These are phyloP conservation scores for Eurytoma adleriae DNA, from an alignment of 2,888 invertebrate genomes.

Conservation along the genomic window DNA sequence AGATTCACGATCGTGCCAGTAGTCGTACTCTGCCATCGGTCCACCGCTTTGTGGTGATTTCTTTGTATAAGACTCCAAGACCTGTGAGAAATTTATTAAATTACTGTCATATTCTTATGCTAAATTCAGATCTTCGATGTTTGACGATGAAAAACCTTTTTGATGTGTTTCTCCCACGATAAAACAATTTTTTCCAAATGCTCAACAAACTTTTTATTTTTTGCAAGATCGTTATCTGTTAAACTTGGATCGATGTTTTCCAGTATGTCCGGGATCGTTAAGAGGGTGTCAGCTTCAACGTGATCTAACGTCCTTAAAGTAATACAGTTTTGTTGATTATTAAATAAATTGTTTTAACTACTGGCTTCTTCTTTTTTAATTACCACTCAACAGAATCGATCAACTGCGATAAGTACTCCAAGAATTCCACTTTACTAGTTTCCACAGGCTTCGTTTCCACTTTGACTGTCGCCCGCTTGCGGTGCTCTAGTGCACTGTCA, in stretches of 20 bases:
- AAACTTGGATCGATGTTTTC: constrained; percentile 75
- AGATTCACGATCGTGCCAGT: constrained; percentile 90
- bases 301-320: constrained; percentile 83
- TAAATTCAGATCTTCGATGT: too few relatives aligned
- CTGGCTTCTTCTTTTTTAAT: background rate
- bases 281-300: constrained; percentile 84
- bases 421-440: constrained; percentile 64
- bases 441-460: constrained; percentile 2
- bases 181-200: constrained; percentile 81
- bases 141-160: constrained; percentile 72
- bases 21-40: constrained; percentile 90
- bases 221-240: constrained; percentile 73
- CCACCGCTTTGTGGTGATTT: constrained; percentile 83
- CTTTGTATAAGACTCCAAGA: constrained; percentile 64
- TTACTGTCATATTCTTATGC: too few relatives aligned
- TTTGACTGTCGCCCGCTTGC: background rate
- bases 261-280: constrained; percentile 81
- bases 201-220: constrained; percentile 77
- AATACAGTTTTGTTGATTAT: background rate
- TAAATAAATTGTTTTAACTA: background rate
- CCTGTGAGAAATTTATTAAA: constrained; percentile 52
- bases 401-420: constrained; percentile 66
- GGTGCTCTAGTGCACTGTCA: background rate
- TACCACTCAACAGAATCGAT: constrained; percentile 69
- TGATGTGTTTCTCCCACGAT: constrained; percentile 83